phyloP scores from a whole-genome alignment of 1,140 invertebrate species.

The Drosophila bifasciata region DNA sequence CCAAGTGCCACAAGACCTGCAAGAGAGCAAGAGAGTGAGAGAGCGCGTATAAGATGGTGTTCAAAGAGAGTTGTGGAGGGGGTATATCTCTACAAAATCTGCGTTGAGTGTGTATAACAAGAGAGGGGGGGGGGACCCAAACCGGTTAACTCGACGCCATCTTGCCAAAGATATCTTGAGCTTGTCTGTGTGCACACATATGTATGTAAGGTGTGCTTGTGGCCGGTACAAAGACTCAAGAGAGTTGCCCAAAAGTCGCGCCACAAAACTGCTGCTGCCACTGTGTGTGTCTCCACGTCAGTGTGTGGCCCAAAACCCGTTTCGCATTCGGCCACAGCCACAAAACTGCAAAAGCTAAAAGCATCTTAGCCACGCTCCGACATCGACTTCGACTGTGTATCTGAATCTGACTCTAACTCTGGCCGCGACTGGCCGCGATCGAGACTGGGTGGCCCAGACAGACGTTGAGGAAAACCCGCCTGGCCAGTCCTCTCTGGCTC shows the following conservation, averaged over 20 bases:
- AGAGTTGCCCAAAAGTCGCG: conserved; percentile 56
- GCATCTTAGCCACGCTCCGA: conserved; percentile 16
- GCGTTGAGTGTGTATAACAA: conserved; percentile 54
- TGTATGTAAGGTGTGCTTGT: background rate
- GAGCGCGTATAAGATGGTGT: background rate
- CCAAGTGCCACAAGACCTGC: conserved; percentile 98
- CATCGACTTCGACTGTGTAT: background rate
- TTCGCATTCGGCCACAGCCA: conserved; percentile 44
- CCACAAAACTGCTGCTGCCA: conserved; percentile 15
- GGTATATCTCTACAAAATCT: conserved; percentile 33
- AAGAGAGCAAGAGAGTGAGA: conserved; percentile 26
- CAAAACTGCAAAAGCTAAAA: conserved; percentile 59
- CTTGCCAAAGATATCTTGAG: conserved; percentile 56
- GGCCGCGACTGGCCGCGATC: conserved; percentile 1
- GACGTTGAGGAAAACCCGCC: conserved; percentile 28
- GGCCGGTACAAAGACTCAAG: conserved; percentile 53
- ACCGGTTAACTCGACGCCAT: conserved; percentile 72
- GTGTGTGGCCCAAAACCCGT: conserved; percentile 24
- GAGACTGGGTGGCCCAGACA: conserved; percentile 14
- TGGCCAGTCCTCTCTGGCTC: conserved; percentile 1
- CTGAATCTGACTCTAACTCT: background rate
- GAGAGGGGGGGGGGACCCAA: conserved; percentile 30
- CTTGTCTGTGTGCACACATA: conserved; percentile 15
- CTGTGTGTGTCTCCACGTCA: conserved; percentile 22
- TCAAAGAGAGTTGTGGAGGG: background rate